A percentile compares a stretch with the other conserved stretches of the same genome.
Evolutionary conservation across 2,113 vertebrate species (phyloP).

Genomic region (Microtus ochrogaster): DNA sequence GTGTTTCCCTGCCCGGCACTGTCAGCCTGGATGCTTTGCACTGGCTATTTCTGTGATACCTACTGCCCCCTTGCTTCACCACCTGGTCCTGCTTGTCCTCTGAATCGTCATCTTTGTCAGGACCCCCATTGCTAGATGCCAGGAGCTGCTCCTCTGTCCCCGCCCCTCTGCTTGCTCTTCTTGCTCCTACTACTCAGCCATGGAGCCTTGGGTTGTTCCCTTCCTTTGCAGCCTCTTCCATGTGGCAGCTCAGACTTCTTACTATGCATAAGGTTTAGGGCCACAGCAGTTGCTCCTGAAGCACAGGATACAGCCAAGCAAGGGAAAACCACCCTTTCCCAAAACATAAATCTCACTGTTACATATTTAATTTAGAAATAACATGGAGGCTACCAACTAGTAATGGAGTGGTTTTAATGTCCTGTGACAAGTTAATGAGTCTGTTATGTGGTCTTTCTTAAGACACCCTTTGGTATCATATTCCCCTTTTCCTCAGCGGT

Average conservation of each 20-base stretch:
- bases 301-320: neutral
- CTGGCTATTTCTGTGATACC: neutral
- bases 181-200: neutral
- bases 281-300: neutral
- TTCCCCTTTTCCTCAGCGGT: neutral
- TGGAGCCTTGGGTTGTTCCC: neutral
- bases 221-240: neutral
- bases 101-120: neutral
- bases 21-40: neutral
- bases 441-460: neutral
- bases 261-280: neutral
- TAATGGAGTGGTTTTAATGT: neutral
- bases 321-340: neutral
- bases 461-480: neutral
- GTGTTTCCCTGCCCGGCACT: neutral
- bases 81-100: neutral
- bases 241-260: neutral
- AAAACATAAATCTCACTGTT: neutral
- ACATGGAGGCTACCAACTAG: neutral
- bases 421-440: neutral
- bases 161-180: neutral
- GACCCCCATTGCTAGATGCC: neutral
- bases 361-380: neutral
- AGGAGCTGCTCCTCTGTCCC: neutral
- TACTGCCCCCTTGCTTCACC: neutral